These are phyloP conservation scores for Pipa parva DNA, from an alignment of 2,113 vertebrate species.

Conservation along the genomic window DNA sequence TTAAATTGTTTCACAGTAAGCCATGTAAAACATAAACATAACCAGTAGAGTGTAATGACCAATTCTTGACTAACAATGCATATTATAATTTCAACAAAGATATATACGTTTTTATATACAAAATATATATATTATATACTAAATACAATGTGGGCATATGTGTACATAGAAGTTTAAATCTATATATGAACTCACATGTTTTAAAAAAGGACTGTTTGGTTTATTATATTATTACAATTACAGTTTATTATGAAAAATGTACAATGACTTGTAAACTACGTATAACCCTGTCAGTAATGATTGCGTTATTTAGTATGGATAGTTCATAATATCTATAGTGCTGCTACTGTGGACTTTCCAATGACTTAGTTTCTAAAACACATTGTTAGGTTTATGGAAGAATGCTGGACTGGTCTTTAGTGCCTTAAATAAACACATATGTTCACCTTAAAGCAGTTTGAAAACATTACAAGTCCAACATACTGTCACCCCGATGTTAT, in stretches of 20 bases:
- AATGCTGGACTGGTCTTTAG: no score
- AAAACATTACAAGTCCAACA: no score
- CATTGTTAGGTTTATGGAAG: no score
- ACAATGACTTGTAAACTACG: not conserved
- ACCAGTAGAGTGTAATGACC: no score
- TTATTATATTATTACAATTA: not conserved
- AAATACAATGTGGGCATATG: not conserved
- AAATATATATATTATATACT: no score
- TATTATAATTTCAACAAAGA: no score
- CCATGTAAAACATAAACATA: not conserved
- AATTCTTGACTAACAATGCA: no score
- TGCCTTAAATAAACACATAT: no score
- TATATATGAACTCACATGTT: not conserved
- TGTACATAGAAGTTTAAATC: slow-evolving; percentile 3
- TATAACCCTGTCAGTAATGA: slow-evolving; percentile 1
- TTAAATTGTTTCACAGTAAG: no score
- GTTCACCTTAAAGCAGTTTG: no score
- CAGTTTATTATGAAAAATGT: not conserved
- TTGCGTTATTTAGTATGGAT: not conserved
- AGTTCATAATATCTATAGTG: not conserved
- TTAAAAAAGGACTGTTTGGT: not conserved
- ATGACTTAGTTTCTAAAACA: no score
- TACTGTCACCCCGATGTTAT: no score
- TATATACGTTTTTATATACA: slow-evolving; percentile 11
- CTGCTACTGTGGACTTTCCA: not conserved